Base-by-base conservation (phyloP, 2,888 invertebrate species). In the Gisinianus flammeolus region DNA sequence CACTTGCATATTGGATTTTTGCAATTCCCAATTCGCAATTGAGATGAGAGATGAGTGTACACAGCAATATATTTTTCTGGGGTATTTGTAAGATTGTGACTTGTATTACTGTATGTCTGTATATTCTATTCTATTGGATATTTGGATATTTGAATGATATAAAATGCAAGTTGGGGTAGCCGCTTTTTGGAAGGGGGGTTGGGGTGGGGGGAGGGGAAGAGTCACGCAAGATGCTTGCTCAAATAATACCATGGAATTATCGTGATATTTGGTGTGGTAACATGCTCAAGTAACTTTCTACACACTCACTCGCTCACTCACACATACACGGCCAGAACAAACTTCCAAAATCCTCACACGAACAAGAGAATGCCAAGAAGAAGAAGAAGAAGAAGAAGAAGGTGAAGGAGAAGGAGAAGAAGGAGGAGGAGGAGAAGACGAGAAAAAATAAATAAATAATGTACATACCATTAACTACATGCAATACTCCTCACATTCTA, bases 391-490 rank as follows among this genome's bases (percentile, higher is more conserved):
- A 35, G 35, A 35, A 35, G 12, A 35, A 35, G 35, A 8, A 12
- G 12, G 35, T 8, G 35, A 35, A 44, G 44, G 6, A 44, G 8
- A 44, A 6, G 19, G 44, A 4, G 44, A 44, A 44, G 44, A 44
- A 44, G 19, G 19, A 44, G 44, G 19, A 44, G 12, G 19, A 19
- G 19, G 2, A 28, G 62, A 26, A 26, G 44, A 44, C 16, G 16
- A 28, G 24, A 62, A 62, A 62, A 62, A 62, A 62, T 44, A 44
- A 44, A 44, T 26, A 62, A 62, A 62, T 62, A 62, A 62, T 62
- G 62, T 62, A 1, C 26, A 26, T 62, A 28, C 28, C 62, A 62
- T 62, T 62, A 62, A 62, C 62, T 26, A 28, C 62, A 62, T 62
- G 62, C 62, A 62, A 62, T 16, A 62, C 22, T 62, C 28, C 19